Evolutionary conservation across 1,140 invertebrate species (phyloP), one percentile per base, ranked within the genome.

Genomic region (Polypedilum vanderplanki): DNA sequence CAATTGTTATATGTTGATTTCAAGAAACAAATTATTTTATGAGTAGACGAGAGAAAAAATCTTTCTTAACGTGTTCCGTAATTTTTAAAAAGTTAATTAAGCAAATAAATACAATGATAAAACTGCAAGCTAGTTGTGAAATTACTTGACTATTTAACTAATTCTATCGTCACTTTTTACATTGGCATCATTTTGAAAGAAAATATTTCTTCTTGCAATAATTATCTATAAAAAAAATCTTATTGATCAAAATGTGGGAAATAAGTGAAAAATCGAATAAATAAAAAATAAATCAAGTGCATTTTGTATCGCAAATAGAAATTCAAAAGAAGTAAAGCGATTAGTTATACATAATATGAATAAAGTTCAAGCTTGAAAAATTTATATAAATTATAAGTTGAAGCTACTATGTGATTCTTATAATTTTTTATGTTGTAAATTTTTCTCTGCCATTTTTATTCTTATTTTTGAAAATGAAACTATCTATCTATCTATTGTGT

Each of bases 221-320:
- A 46, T 46, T n/a, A 33, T 33, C 24, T 33, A n/a, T 33, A 3
- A 3, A 33, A 33, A 33, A 33, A 15, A 4, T 57, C 46, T n/a
- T 57, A 57, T 57, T 15, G 46, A 57, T 4, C 3, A 15, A 57
- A n/a, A 15, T n/a, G 12, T n/a, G n/a, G 12, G 46, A 57, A 15
- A 12, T 15, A 15, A n/a, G n/a, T n/a, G n/a, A n/a, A n/a, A n/a
- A n/a, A n/a, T n/a, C n/a, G n/a, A n/a, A n/a, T n/a, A n/a, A n/a
- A n/a, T n/a, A n/a, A n/a, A n/a, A 57, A 57, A 57, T 33, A 57
- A 57, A 57, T 57, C 46, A 57, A 57, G 46, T 57, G 46, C 46
- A 57, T 57, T 57, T 57, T 12, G 12, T 57, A 57, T 57, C 46
- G n/a, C n/a, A n/a, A 57, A 57, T 12, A 57, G 46, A 57, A 57